Evolutionary conservation across 2,113 vertebrate species (phyloP).

Genomic region (Leucoraja erinaceus): DNA sequence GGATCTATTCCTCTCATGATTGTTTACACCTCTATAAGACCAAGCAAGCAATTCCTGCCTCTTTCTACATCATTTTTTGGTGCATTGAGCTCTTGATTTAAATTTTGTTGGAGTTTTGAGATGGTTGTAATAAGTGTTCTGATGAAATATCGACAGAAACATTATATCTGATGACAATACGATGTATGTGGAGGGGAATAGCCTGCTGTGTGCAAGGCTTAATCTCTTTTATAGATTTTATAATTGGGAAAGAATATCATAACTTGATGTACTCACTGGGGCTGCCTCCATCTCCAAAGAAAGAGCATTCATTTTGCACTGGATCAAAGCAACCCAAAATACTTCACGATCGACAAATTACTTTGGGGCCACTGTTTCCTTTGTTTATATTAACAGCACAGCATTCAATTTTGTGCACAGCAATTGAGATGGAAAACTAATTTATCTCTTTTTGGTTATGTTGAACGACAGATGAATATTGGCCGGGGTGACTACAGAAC

Average conservation of each 20-base stretch:
- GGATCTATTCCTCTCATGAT: no score
- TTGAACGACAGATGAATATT: not conserved
- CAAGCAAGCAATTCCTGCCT: not conserved
- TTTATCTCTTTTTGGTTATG: not conserved
- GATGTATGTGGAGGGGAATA: not conserved
- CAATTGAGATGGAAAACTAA: not conserved
- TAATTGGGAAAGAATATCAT: not conserved
- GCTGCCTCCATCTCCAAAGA: not conserved
- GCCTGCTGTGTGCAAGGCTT: not conserved
- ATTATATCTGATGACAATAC: not conserved
- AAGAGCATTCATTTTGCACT: not conserved
- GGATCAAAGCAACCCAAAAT: not conserved
- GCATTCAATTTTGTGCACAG: not conserved
- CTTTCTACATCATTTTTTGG: not conserved
- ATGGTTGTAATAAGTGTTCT: no score
- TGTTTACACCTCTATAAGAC: no score
- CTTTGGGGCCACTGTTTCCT: not conserved
- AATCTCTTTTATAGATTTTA: not conserved
- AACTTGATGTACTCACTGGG: not conserved
- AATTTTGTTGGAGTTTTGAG: not conserved
- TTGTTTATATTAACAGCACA: not conserved
- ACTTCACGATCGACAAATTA: not conserved
- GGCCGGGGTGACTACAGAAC: not conserved
- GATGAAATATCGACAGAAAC: not conserved
- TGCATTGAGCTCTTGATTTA: not conserved